Conservation (phyloP, 23 tunicate genomes). For the Trididemnum miniatum region DNA sequence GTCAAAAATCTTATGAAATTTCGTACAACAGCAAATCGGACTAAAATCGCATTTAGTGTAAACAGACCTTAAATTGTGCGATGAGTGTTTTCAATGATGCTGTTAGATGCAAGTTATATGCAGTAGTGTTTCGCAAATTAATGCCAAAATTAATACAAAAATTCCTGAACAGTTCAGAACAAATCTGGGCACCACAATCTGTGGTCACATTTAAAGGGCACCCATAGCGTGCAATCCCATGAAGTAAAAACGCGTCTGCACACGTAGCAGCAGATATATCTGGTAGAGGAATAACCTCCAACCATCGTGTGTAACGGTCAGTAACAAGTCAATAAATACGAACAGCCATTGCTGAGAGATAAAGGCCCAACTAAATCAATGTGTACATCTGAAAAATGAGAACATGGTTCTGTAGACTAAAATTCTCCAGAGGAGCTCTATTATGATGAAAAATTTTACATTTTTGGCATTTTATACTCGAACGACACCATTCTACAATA, state of each 20-base stretch:
- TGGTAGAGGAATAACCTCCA: neutral
- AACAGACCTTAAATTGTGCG: neutral
- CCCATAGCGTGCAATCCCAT: neutral
- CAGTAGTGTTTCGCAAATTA: conserved; percentile 1
- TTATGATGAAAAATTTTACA: conserved; percentile 3
- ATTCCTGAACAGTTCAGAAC: neutral
- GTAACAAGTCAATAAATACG: neutral
- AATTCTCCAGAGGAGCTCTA: conserved; percentile 1
- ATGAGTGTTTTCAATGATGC: conserved; percentile 1
- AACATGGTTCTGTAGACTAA: neutral
- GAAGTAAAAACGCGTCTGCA: neutral
- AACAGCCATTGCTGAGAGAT: conserved; percentile 2
- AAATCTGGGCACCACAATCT: neutral
- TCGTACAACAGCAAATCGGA: no score
- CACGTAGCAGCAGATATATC: neutral
- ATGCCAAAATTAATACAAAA: neutral
- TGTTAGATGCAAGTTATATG: conserved; percentile 14
- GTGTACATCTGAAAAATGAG: neutral
- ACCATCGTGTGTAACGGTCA: neutral
- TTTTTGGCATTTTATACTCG: conserved; percentile 29
- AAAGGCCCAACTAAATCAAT: conserved; percentile 37
- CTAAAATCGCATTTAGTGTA: no score
- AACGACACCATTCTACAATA: neutral
- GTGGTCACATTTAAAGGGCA: neutral
- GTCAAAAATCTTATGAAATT: no score